Conservation (phyloP, 2,888 invertebrate genomes). For the Herminia tarsipennalis region DNA sequence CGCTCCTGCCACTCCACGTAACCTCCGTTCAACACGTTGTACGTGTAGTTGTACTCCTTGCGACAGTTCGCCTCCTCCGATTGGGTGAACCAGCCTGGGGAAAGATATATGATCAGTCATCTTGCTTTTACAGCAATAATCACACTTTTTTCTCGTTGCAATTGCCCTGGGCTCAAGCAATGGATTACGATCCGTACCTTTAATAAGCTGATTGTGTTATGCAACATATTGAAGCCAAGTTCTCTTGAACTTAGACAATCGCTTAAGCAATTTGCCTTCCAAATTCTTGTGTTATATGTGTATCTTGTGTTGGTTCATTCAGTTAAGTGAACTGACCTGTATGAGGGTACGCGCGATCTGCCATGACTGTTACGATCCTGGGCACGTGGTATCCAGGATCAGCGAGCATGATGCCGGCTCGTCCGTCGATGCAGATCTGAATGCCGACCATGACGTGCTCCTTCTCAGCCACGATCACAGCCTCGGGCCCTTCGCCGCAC, state of each 20-base stretch:
- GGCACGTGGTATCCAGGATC: slow-evolving; percentile 97
- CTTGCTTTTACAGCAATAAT: no score
- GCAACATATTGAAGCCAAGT: no score
- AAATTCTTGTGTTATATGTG: no score
- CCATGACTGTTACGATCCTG: slow-evolving; percentile 94
- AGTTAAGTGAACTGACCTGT: slow-evolving; percentile 86
- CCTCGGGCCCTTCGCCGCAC: slow-evolving; percentile 82
- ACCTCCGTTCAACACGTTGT: slow-evolving; percentile 87
- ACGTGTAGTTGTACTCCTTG: slow-evolving; percentile 93
- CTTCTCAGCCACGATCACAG: slow-evolving; percentile 90
- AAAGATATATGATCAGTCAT: neutral
- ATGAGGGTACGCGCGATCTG: slow-evolving; percentile 93
- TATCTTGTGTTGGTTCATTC: no score
- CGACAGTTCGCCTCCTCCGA: slow-evolving; percentile 90
- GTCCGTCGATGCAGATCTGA: slow-evolving; percentile 89
- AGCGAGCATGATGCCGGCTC: slow-evolving; percentile 91
- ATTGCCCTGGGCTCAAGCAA: no score
- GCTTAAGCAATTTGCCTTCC: no score
- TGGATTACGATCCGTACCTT: no score
- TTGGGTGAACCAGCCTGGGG: slow-evolving; percentile 92
- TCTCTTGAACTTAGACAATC: no score
- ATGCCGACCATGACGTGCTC: slow-evolving; percentile 95
- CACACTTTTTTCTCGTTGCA: no score
- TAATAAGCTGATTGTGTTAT: no score
- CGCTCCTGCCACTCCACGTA: slow-evolving; percentile 95